Evolutionary conservation across 2,113 vertebrate species (phyloP).

Genomic region (Atherinomorus stipes): DNA sequence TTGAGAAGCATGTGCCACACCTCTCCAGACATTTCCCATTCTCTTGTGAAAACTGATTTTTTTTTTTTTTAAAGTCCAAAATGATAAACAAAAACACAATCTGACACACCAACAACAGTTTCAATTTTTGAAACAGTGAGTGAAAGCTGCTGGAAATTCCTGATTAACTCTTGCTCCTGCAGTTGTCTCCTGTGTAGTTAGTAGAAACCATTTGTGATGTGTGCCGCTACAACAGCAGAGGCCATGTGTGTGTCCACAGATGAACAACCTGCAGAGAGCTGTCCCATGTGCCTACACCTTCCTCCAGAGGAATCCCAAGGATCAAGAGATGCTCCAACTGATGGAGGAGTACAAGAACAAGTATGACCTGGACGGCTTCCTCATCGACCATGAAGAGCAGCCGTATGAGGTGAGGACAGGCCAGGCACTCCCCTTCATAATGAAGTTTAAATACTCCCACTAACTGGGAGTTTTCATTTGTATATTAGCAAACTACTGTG

Average conservation of each 20-base stretch:
- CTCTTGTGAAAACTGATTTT: no score
- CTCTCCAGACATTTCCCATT: no score
- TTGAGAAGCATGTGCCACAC: no score
- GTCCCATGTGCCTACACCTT: slow-evolving; percentile 90
- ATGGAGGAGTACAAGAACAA: slow-evolving; percentile 86
- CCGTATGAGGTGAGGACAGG: slow-evolving; percentile 82
- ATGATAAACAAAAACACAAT: no score
- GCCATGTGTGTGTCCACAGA: slow-evolving; percentile 64
- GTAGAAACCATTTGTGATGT: not conserved
- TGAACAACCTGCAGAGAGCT: slow-evolving; percentile 86
- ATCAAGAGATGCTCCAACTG: slow-evolving; percentile 86
- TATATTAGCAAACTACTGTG: not conserved
- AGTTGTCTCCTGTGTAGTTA: not conserved
- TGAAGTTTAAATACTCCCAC: no score
- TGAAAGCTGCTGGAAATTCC: no score
- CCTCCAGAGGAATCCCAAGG: slow-evolving; percentile 89
- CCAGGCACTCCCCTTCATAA: not conserved
- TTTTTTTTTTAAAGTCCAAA: no score
- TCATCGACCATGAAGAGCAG: slow-evolving; percentile 86
- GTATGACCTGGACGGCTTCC: slow-evolving; percentile 86
- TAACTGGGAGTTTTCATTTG: not conserved
- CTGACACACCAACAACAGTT: no score
- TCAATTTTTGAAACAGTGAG: no score
- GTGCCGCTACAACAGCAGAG: not conserved
- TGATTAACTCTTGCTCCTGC: no score